phyloP scores from a whole-genome alignment of 1,140 invertebrate species.

The Pararge aegeria region DNA sequence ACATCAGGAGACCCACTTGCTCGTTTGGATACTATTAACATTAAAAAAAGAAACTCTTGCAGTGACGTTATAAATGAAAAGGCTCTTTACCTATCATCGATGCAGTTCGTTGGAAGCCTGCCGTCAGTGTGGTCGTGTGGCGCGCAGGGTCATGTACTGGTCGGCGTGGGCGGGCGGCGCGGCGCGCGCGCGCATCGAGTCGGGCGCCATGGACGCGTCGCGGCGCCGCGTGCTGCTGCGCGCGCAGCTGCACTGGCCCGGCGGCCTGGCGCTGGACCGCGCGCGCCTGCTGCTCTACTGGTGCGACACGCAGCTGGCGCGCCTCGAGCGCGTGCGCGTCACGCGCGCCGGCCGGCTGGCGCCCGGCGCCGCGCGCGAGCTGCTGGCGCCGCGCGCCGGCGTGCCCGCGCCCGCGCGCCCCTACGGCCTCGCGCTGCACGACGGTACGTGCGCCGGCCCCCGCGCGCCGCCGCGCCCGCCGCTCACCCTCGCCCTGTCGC shows the following conservation, averaged over 20 bases:
- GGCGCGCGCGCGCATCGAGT: constrained; percentile 82
- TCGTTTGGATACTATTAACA: too few species aligned
- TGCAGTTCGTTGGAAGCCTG: too few species aligned
- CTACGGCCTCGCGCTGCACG: constrained; percentile 84
- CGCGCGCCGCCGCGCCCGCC: constrained; percentile 84
- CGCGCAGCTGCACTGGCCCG: constrained; percentile 88
- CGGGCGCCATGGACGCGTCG: constrained; percentile 91
- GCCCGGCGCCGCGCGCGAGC: constrained; percentile 82
- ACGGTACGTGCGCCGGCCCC: constrained; percentile 42
- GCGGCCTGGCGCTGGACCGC: constrained; percentile 92
- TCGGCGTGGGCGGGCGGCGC: constrained; percentile 84
- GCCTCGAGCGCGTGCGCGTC: constrained; percentile 86
- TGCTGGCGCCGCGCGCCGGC: constrained; percentile 81
- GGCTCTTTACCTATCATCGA: too few species aligned
- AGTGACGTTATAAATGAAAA: too few species aligned
- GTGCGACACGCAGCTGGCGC: constrained; percentile 86
- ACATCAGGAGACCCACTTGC: too few species aligned
- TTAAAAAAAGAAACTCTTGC: too few species aligned
- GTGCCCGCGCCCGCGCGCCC: constrained; percentile 79
- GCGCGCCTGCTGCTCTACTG: constrained; percentile 85
- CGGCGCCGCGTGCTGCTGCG: constrained; percentile 78
- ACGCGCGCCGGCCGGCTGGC: constrained; percentile 85
- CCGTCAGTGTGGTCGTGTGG: not conserved
- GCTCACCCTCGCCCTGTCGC: constrained; percentile 78
- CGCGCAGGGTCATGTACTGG: constrained; percentile 86